phyloP scores from a whole-genome alignment of 2,113 vertebrate species.

The Ivindomyrus marchei region DNA sequence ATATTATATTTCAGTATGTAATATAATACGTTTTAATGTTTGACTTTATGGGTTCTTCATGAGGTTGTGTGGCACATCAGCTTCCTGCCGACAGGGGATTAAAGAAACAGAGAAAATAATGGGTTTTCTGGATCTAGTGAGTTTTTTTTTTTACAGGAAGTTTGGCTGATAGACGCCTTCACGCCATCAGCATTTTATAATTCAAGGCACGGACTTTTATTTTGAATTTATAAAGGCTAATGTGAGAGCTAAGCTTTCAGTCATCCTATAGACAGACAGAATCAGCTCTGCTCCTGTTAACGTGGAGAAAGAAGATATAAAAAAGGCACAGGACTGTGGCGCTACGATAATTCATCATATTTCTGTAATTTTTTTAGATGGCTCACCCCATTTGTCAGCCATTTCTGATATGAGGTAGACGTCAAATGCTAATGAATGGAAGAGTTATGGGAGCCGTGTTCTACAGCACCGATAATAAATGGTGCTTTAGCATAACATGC shows the following conservation, averaged over 20 bases:
- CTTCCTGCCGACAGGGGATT: not conserved
- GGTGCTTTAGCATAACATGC: conserved; percentile 36
- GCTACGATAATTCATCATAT: conserved; percentile 43
- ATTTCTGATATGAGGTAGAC: conserved; percentile 48
- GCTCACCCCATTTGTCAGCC: conserved; percentile 51
- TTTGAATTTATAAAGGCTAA: conserved; percentile 7
- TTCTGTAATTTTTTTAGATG: conserved; percentile 55
- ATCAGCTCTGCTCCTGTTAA: not conserved
- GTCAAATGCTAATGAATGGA: conserved; percentile 45
- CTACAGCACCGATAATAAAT: conserved; percentile 41
- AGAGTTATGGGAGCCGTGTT: conserved; percentile 45
- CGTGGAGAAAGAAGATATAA: not conserved
- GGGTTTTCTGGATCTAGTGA: not conserved
- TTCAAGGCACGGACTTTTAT: not conserved
- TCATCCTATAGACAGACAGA: not conserved
- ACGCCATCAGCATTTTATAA: not conserved
- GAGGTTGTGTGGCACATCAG: not conserved
- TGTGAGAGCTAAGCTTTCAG: not conserved
- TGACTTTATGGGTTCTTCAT: not conserved
- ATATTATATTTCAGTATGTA: not conserved
- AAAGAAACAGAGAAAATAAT: not conserved
- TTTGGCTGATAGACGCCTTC: conserved; percentile 1
- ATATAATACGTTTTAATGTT: not conserved
- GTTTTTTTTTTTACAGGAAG: not conserved
- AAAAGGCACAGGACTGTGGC: conserved; percentile 19